Percentiles rank a stretch among this genome's conserved stretches.
phyloP scores from a whole-genome alignment of 2,888 invertebrate species.

The Lepidochrysops patricia region DNA sequence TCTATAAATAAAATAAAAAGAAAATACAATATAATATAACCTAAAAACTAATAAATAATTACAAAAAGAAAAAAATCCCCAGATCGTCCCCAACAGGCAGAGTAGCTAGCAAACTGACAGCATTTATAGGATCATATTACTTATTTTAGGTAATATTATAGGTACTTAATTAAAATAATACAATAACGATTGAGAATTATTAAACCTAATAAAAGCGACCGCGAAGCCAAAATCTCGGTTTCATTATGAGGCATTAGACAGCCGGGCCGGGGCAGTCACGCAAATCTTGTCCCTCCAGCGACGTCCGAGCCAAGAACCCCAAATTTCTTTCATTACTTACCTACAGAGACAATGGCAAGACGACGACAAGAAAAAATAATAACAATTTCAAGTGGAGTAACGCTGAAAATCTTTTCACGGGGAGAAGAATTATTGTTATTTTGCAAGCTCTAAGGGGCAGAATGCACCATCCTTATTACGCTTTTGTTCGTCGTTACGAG shows the following conservation, averaged over 20 bases:
- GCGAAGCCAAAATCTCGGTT: conserved; percentile 61
- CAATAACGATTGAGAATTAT: conserved; percentile 17
- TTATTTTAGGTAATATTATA: too few relatives aligned
- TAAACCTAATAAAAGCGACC: conserved; percentile 64
- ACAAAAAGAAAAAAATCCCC: too few relatives aligned
- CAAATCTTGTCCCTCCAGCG: conserved; percentile 59
- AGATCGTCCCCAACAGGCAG: too few relatives aligned
- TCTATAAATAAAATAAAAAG: too few relatives aligned
- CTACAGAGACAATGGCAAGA: conserved; percentile 74
- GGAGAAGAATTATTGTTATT: conserved; percentile 73
- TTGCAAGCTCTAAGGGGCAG: conserved; percentile 73
- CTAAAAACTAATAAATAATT: too few relatives aligned
- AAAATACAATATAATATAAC: too few relatives aligned
- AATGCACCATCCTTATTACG: conserved; percentile 73
- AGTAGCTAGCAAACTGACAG: too few relatives aligned
- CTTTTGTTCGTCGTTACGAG: conserved; percentile 72
- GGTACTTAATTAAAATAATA: neutral
- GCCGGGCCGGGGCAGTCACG: conserved; percentile 52
- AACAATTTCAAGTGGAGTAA: conserved; percentile 75
- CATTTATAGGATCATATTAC: too few relatives aligned
- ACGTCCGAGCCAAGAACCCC: conserved; percentile 55
- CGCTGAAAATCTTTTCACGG: conserved; percentile 74
- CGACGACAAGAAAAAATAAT: conserved; percentile 69
- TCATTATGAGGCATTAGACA: conserved; percentile 69
- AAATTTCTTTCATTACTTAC: conserved; percentile 75